Percentiles rank a stretch among this genome's conserved stretches.
phyloP scores from a whole-genome alignment of 2,113 vertebrate genomes.

The Emydocephalus ijimae region DNA sequence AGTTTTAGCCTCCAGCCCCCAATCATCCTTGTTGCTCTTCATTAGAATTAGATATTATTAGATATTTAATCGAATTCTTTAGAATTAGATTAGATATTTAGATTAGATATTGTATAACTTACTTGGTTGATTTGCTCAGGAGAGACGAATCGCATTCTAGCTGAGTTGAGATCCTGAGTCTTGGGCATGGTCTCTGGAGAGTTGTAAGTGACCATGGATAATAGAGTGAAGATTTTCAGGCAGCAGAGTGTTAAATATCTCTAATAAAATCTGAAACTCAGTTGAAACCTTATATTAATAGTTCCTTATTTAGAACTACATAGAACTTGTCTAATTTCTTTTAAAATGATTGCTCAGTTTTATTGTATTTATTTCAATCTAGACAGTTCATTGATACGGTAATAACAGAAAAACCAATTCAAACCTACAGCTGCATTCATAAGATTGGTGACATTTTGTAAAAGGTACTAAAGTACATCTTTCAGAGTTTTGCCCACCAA shows the following conservation, averaged over 20 bases:
- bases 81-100: too few relatives aligned
- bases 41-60: too few relatives aligned
- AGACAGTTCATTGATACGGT: not conserved
- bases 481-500: not conserved
- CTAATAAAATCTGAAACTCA: not conserved
- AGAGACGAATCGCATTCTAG: not conserved
- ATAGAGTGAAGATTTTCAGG: not conserved
- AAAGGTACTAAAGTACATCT: not conserved
- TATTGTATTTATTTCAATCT: not conserved
- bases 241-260: not conserved
- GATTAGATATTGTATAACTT: not conserved
- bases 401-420: not conserved
- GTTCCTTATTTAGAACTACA: not conserved
- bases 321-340: not conserved
- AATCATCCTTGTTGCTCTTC: too few relatives aligned
- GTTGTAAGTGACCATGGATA: not conserved
- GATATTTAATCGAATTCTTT: too few relatives aligned
- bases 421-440: not conserved
- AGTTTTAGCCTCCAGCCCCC: too few relatives aligned
- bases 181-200: not conserved
- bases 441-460: not conserved
- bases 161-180: not conserved
- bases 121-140: not conserved
- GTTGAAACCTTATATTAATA: not conserved
- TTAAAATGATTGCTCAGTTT: not conserved